A percentile compares a stretch with the other conserved stretches of the same genome.
Evolutionary conservation across 2,797 vertebrate species (phyloP).

Genomic region (Danio tinwini): DNA sequence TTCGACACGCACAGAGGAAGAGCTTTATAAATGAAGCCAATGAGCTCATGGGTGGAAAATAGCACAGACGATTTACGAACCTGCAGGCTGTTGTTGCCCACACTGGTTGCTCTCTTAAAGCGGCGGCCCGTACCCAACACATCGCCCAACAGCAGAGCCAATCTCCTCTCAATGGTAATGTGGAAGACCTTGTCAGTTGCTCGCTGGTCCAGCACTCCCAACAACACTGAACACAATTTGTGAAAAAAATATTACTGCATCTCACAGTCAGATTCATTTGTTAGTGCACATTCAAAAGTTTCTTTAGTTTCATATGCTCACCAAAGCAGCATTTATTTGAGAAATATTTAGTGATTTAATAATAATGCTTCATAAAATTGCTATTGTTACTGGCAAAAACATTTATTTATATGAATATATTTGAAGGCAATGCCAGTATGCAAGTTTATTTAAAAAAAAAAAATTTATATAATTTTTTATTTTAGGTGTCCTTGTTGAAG

Average conservation of each 20-base stretch:
- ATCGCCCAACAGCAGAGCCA: conserved; percentile 89
- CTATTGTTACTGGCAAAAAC: too few species aligned
- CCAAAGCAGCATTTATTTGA: neutral
- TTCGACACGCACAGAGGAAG: conserved; percentile 60
- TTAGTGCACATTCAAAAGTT: neutral
- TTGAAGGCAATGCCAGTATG: too few species aligned
- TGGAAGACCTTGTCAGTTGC: conserved; percentile 87
- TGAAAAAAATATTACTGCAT: neutral
- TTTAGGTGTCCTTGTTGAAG: too few species aligned
- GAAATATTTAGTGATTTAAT: too few species aligned
- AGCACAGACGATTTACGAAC: conserved; percentile 58
- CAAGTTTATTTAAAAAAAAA: too few species aligned
- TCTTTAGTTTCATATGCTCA: neutral
- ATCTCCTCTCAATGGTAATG: conserved; percentile 90
- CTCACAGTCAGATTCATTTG: neutral
- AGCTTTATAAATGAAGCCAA: conserved; percentile 43
- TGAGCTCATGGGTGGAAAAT: conserved; percentile 26
- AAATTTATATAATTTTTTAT: too few species aligned
- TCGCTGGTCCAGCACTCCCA: conserved; percentile 89
- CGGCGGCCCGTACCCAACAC: conserved; percentile 79
- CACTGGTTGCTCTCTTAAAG: conserved; percentile 87
- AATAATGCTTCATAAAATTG: too few species aligned
- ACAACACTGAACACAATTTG: conserved; percentile 79
- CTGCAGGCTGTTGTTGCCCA: conserved; percentile 91
- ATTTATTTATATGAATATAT: too few species aligned